phyloP scores from a whole-genome alignment of 2,888 invertebrate genomes.

The Dryocosmus kuriphilus region DNA sequence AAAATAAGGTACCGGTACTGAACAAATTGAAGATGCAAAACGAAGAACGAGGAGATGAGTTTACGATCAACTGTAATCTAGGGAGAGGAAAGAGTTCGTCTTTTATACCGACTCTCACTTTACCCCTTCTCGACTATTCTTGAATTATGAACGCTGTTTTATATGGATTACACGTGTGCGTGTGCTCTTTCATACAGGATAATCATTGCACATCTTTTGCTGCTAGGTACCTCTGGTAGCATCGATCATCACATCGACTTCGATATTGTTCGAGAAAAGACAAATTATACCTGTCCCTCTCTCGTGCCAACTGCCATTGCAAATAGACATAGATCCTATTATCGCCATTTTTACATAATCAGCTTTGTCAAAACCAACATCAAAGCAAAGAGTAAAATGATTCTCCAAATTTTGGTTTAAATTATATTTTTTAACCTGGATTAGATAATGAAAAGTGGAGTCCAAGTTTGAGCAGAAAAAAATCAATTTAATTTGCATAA shows the following conservation, averaged over 20 bases:
- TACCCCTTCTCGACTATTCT: conserved; percentile 69
- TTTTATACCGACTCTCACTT: conserved; percentile 77
- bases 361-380: not conserved
- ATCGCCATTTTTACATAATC: not conserved
- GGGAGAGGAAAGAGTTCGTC: conserved; percentile 75
- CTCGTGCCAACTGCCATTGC: conserved; percentile 4
- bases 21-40: conserved; percentile 53
- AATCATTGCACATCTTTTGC: conserved; percentile 34
- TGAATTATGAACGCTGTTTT: conserved; percentile 65
- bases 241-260: conserved; percentile 31
- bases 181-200: conserved; percentile 45
- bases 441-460: too few species aligned
- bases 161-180: conserved; percentile 58
- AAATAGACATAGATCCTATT: not conserved
- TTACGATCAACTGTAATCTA: conserved; percentile 69
- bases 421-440: too few species aligned
- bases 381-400: not conserved
- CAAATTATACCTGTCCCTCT: conserved; percentile 28
- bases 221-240: conserved; percentile 31
- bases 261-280: conserved; percentile 12
- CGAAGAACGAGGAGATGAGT: conserved; percentile 62
- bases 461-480: too few species aligned
- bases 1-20: conserved; percentile 38
- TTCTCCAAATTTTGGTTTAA: too few species aligned
- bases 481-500: too few species aligned